phyloP scores from a whole-genome alignment of 2,888 invertebrate species.

The Calameuta pallipes region DNA sequence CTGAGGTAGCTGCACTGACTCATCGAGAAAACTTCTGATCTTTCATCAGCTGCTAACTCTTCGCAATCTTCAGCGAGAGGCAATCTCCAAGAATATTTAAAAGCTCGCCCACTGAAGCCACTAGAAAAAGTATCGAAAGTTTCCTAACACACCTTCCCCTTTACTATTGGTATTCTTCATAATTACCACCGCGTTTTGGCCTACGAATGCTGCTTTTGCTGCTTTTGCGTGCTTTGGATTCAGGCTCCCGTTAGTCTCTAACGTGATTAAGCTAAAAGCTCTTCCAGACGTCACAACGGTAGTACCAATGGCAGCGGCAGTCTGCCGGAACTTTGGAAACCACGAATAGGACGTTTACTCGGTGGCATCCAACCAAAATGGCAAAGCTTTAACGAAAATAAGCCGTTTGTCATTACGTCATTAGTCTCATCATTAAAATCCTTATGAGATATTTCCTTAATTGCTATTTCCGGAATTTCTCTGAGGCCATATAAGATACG shows the following conservation, averaged over 20 bases:
- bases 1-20: not conserved
- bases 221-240: slow-evolving; percentile 6
- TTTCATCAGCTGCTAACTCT: not conserved
- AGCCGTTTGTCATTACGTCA: not conserved
- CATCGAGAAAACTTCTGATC: not conserved
- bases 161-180: slow-evolving; percentile 36
- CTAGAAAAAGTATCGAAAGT: slow-evolving; percentile 14
- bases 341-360: not conserved
- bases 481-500: not conserved
- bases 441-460: not conserved
- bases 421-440: not conserved
- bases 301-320: slow-evolving; percentile 15
- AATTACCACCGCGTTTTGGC: slow-evolving; percentile 34
- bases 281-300: slow-evolving; percentile 34
- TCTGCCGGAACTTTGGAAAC: not conserved
- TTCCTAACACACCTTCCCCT: slow-evolving; percentile 14
- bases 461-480: not conserved
- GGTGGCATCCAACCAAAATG: not conserved
- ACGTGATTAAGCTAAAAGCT: slow-evolving; percentile 49
- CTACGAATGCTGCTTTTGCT: slow-evolving; percentile 26
- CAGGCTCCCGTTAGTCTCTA: slow-evolving; percentile 28
- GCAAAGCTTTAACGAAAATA: not conserved
- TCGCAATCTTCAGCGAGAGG: not conserved
- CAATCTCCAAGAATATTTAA: slow-evolving; percentile 13
- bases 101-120: slow-evolving; percentile 3